Percentiles rank a stretch among this genome's conserved stretches.
These are phyloP conservation scores for Enoplosus armatus DNA, from an alignment of 2,797 vertebrate genomes.

Conservation along the genomic window DNA sequence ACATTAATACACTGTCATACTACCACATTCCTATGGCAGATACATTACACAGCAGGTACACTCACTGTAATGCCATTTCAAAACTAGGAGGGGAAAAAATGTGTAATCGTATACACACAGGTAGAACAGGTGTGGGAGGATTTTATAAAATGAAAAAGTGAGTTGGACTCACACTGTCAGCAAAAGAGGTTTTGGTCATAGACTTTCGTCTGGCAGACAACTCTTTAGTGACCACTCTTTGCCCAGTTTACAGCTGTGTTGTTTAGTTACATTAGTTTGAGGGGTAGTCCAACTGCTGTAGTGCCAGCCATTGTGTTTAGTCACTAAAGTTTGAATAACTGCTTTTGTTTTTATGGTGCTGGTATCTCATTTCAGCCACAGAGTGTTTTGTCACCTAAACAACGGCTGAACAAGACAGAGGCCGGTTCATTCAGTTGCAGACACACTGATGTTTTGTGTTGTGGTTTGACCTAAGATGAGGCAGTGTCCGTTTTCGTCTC, in stretches of 20 bases:
- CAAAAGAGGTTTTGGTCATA: not conserved
- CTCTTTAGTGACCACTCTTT: not conserved
- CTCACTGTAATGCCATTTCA: not conserved
- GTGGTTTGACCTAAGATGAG: not conserved
- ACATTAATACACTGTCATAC: not conserved
- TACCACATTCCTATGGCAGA: not conserved
- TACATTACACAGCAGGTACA: not conserved
- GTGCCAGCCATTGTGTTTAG: constrained; percentile 1
- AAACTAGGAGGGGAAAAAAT: not conserved
- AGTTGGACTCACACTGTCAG: not conserved
- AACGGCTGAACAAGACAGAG: constrained; percentile 34
- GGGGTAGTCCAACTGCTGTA: not conserved
- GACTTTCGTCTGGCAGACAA: not conserved
- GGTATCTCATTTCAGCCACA: constrained; percentile 25
- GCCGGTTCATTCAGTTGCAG: not conserved
- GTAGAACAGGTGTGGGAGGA: constrained; percentile 17
- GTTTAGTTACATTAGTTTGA: not conserved
- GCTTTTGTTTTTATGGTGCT: not conserved
- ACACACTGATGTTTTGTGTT: constrained; percentile 4
- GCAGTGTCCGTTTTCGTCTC: not conserved
- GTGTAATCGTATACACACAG: not conserved
- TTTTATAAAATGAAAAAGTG: not conserved
- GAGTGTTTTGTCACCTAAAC: constrained; percentile 49
- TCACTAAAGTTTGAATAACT: constrained; percentile 10
- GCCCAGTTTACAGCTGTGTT: not conserved